These are phyloP conservation scores for Mythimna loreyi DNA, from an alignment of 2,888 invertebrate species.

Conservation along the genomic window DNA sequence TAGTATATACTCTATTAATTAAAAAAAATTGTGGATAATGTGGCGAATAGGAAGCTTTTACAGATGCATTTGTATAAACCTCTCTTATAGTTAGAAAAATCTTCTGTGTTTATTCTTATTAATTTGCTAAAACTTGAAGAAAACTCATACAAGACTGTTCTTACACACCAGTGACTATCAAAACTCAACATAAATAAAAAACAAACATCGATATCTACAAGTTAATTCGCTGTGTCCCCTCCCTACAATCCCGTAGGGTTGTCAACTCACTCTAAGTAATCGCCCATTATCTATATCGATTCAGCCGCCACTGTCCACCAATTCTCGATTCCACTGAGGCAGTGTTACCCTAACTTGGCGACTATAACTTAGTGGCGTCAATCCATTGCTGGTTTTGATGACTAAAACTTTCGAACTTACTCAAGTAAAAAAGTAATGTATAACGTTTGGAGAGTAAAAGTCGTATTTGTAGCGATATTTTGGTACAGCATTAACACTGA, in stretches of 20 bases:
- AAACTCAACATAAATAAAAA: neutral
- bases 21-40: too few species aligned
- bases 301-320: slow-evolving; percentile 73
- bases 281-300: slow-evolving; percentile 83
- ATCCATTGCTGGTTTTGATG: slow-evolving; percentile 44
- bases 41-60: too few species aligned
- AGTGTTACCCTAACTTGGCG: slow-evolving; percentile 2
- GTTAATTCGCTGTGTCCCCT: slow-evolving; percentile 31
- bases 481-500: slow-evolving; percentile 51
- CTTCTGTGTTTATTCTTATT: too few species aligned
- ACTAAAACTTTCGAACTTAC: accelerated
- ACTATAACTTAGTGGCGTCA: neutral
- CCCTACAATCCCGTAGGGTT: slow-evolving; percentile 77
- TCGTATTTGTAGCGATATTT: neutral
- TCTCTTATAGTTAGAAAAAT: too few species aligned
- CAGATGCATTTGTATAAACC: too few species aligned
- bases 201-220: slow-evolving; percentile 11
- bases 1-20: too few species aligned
- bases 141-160: too few species aligned
- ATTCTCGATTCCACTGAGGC: slow-evolving; percentile 65
- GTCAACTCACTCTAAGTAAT: slow-evolving; percentile 83
- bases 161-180: neutral
- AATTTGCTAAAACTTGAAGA: too few species aligned
- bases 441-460: neutral
- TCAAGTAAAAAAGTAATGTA: slow-evolving; percentile 38